Evolutionary conservation across 2,888 invertebrate species (phyloP), one percentile per base, ranked within the genome.

Genomic region (Andricus quercusramuli): DNA sequence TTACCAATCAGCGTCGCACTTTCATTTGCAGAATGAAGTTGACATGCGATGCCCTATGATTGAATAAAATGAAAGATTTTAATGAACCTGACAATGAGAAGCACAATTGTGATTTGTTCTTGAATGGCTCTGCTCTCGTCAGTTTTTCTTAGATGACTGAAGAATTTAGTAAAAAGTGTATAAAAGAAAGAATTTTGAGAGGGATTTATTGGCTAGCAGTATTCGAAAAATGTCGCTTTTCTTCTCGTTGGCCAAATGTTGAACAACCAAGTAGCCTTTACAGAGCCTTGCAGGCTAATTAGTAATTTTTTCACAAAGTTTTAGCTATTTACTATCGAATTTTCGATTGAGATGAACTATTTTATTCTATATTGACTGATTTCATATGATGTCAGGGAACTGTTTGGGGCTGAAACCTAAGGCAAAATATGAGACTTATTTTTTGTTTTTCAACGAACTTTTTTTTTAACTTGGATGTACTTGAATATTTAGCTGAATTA

Each of bases 261-360:
- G 32, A 74, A 74, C n/a, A 70, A 70, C 29, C 70, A 74, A 74
- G 56, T 56, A 74, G 56, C 74, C 74, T 74, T 74, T 74, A 29
- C 32, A 29, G 29, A 74, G 56, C 74, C 74, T 59, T 74, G n/a
- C 29, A 74, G 74, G 74, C 74, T 74, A 37, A 74, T 74, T 74
- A 37, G n/a, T 74, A 74, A 32, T 59, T 59, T 20, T 74, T 51
- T 74, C 37, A 74, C 56, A 37, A 74, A 37, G 32, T 74, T 74
- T 74, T 37, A 74, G 37, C 74, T 22, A 74, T 56, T 74, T 70
- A 68, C 22, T 41, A n/a, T 68, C 47, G 8, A 51, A 51, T 70
- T 51, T 51, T 70, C 51, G 25, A 70, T 70, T 20, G 11, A 74
- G 56, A 56, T 70, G 22, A 56, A 74, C 32, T 74, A 74, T 74